phyloP scores from a whole-genome alignment of 2,888 invertebrate species.

The Parochlus steinenii region DNA sequence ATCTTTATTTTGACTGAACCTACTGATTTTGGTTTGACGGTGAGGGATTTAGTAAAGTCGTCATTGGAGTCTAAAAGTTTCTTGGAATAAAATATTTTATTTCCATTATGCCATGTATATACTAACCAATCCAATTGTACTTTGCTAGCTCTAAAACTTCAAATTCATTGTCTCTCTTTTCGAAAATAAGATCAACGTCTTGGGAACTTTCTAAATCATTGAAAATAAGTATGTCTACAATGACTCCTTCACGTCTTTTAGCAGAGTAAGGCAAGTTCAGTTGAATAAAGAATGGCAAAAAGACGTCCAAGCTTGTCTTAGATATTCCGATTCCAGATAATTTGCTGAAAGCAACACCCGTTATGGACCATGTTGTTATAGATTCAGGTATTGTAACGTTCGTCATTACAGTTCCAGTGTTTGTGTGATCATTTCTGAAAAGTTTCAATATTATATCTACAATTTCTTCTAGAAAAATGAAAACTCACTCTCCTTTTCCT shows the following conservation, averaged over 20 bases:
- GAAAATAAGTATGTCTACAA: slow-evolving; percentile 1
- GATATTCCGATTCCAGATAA: slow-evolving; percentile 3
- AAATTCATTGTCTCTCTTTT: neutral
- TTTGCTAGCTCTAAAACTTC: neutral
- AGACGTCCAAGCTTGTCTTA: neutral
- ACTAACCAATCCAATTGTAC: slow-evolving; percentile 7
- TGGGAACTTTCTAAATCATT: neutral
- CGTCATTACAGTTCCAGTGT: neutral
- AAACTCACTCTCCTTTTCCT: too few species aligned
- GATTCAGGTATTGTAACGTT: neutral
- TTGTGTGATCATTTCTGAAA: too few species aligned
- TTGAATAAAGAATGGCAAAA: slow-evolving; percentile 1
- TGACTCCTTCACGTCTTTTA: slow-evolving; percentile 1
- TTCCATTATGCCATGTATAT: too few species aligned
- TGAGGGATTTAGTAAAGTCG: too few species aligned
- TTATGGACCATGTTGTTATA: neutral
- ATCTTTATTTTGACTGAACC: slow-evolving; percentile 4
- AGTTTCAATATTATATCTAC: too few species aligned
- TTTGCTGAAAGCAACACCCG: slow-evolving; percentile 1
- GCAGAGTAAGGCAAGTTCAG: neutral
- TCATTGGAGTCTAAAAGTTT: too few species aligned
- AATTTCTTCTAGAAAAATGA: too few species aligned
- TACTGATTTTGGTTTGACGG: neutral
- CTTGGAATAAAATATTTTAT: too few species aligned
- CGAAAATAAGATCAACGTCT: neutral